Percentiles rank a stretch among this genome's conserved stretches.
These are phyloP conservation scores for Bimastos eiseni DNA, from an alignment of 2,888 invertebrate species.

Conservation along the genomic window DNA sequence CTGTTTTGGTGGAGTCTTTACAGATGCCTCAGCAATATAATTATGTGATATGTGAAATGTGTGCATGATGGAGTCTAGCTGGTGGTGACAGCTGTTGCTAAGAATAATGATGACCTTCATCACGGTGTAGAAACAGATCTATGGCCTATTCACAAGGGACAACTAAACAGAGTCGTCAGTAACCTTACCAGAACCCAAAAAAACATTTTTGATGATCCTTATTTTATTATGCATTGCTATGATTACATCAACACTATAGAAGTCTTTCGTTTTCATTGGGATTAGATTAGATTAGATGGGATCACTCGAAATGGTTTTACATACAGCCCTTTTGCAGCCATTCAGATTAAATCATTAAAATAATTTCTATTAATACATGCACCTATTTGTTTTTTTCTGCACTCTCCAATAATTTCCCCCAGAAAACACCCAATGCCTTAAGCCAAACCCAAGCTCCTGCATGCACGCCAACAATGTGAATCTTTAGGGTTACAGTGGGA, in stretches of 20 bases:
- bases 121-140: no score
- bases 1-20: background rate
- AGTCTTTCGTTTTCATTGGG: background rate
- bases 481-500: background rate
- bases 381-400: background rate
- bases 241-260: background rate
- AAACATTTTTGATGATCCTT: background rate
- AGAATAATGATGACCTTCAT: no score
- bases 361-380: background rate
- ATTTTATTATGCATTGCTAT: background rate
- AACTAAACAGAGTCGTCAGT: background rate
- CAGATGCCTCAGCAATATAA: background rate
- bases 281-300: background rate
- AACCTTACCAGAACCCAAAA: no score
- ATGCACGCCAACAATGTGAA: background rate
- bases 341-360: background rate
- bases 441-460: background rate
- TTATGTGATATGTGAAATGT: no score
- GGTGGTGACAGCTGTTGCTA: background rate
- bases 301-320: background rate
- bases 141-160: background rate
- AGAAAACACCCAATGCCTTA: no score
- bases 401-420: background rate
- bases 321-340: background rate
- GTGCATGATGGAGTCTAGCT: background rate